These are phyloP conservation scores for Brachionichthys hirsutus DNA, from an alignment of 2,113 vertebrate species.

Conservation along the genomic window DNA sequence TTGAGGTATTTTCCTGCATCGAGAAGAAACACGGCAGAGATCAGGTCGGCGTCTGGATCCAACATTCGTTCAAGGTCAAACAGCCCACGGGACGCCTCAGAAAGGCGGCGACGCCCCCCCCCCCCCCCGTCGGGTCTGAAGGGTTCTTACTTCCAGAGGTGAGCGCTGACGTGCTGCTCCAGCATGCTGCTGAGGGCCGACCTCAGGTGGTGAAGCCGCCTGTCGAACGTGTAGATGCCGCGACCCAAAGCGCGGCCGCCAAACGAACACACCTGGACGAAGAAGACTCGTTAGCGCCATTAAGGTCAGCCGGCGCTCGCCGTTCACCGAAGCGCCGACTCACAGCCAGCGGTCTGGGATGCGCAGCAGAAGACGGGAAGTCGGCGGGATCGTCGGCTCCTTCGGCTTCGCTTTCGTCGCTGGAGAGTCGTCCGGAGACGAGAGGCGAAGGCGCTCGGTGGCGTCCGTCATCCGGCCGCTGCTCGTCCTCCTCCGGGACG, in stretches of 20 bases:
- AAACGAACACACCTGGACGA: constrained; percentile 91
- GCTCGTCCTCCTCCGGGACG: constrained; percentile 76
- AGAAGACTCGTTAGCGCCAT: not conserved
- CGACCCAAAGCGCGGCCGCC: constrained; percentile 86
- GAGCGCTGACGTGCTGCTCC: constrained; percentile 87
- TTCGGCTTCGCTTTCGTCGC: constrained; percentile 89
- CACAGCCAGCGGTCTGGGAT: constrained; percentile 87
- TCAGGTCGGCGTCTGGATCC: no score
- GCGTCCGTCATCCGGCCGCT: constrained; percentile 70
- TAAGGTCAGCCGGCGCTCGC: no score
- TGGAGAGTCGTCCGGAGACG: constrained; percentile 79
- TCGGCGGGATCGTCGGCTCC: constrained; percentile 71
- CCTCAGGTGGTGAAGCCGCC: constrained; percentile 87
- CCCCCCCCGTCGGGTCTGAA: no score
- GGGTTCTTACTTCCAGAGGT: constrained; percentile 88
- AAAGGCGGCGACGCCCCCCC: no score
- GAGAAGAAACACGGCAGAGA: not conserved
- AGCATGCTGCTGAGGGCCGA: constrained; percentile 90
- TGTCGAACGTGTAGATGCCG: constrained; percentile 88
- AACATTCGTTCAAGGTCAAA: no score
- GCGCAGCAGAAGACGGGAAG: constrained; percentile 78
- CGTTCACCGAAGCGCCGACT: constrained; percentile 22
- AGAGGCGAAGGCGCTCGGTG: constrained; percentile 76
- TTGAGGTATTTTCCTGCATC: constrained; percentile 88
- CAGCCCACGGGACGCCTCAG: no score